These are phyloP conservation scores for Chaetogeoica ovagalla DNA, from an alignment of 2,888 invertebrate genomes.

Conservation along the genomic window DNA sequence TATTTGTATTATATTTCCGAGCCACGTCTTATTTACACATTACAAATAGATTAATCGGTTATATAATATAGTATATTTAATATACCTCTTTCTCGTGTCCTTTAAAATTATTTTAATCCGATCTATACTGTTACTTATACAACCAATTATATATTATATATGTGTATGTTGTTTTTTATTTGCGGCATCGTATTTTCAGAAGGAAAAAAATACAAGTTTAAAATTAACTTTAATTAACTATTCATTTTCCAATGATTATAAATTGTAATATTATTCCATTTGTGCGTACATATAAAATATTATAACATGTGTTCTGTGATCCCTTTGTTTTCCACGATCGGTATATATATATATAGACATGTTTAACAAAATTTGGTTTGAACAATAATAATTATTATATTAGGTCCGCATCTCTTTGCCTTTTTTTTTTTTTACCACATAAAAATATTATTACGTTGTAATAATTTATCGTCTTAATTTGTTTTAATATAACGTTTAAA, in stretches of 20 bases:
- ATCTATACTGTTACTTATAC: too few species aligned
- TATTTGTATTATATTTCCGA: constrained; percentile 10
- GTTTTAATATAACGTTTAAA: constrained; percentile 6
- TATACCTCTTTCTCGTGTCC: too few species aligned
- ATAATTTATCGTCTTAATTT: constrained; percentile 7
- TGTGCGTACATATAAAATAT: background rate
- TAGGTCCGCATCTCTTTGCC: background rate
- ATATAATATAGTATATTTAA: too few species aligned
- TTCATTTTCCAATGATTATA: too few species aligned
- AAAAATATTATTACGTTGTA: constrained; percentile 12
- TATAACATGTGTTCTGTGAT: background rate
- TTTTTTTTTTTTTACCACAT: constrained; percentile 24
- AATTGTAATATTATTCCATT: background rate
- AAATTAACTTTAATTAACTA: too few species aligned
- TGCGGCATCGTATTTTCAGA: too few species aligned
- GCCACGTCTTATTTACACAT: background rate
- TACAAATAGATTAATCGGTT: background rate
- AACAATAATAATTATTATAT: background rate
- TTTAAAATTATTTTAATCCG: too few species aligned
- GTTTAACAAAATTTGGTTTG: background rate
- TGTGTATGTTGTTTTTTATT: too few species aligned
- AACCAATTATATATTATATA: too few species aligned
- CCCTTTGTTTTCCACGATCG: constrained; percentile 33
- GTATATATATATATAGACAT: background rate
- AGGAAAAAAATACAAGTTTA: too few species aligned